Conservation (phyloP, 2,888 invertebrate genomes). For the Meloe dianella region DNA sequence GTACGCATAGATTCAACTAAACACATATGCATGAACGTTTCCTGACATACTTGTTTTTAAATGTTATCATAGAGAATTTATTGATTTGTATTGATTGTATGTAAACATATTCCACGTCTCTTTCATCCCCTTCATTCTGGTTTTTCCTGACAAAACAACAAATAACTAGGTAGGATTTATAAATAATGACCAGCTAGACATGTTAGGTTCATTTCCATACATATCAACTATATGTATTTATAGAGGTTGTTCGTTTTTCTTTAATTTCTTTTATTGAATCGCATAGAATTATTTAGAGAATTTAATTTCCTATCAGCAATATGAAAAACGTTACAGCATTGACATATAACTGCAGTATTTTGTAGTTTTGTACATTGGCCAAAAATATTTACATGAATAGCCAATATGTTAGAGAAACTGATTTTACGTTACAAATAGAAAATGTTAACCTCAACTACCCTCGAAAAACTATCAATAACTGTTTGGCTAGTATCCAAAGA, state of each 20-base stretch:
- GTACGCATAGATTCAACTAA: too few relatives aligned
- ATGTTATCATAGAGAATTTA: neutral
- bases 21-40: too few relatives aligned
- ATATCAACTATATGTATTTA: neutral
- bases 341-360: neutral
- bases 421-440: neutral
- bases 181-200: conserved; percentile 2
- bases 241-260: neutral
- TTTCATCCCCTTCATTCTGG: neutral
- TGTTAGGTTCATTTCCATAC: neutral
- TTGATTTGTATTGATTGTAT: neutral
- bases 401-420: neutral
- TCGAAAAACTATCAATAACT: neutral
- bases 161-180: neutral
- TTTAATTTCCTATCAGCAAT: neutral
- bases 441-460: neutral
- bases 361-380: neutral
- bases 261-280: neutral
- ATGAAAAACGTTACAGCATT: neutral
- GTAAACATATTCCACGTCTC: neutral
- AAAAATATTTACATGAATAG: neutral
- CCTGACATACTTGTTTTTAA: neutral
- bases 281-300: neutral
- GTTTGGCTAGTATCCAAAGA: neutral
- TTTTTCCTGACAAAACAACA: neutral